These are phyloP conservation scores for Drosophila helvetica DNA, from an alignment of 2,888 invertebrate genomes.

Conservation along the genomic window DNA sequence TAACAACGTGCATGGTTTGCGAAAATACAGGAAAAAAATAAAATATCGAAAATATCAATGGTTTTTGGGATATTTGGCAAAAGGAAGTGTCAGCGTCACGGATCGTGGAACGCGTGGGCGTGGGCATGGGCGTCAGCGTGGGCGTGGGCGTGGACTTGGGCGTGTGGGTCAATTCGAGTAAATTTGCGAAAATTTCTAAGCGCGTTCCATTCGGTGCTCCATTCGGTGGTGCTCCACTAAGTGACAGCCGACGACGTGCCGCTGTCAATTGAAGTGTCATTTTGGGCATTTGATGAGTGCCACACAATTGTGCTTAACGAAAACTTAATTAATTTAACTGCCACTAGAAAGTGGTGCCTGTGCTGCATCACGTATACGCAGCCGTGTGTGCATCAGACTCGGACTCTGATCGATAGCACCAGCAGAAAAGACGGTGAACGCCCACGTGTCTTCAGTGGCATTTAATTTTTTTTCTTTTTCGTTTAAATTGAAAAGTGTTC, in stretches of 20 bases:
- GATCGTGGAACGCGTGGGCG: background rate
- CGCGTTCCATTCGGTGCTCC: constrained; percentile 15
- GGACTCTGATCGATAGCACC: constrained; percentile 23
- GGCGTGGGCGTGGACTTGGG: constrained; percentile 6
- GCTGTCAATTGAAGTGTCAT: constrained; percentile 54
- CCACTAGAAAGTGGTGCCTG: constrained; percentile 60
- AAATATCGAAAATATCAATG: constrained; percentile 13
- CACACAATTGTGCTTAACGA: constrained; percentile 30
- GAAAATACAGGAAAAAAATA: no score
- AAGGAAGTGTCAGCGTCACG: constrained; percentile 41
- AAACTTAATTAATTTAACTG: constrained; percentile 65
- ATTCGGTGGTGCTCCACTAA: constrained; percentile 56
- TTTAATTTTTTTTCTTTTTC: constrained; percentile 27
- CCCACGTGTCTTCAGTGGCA: constrained; percentile 57
- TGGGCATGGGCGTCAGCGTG: background rate
- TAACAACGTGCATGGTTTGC: constrained; percentile 59
- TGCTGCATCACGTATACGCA: constrained; percentile 70
- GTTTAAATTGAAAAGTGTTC: constrained; percentile 65
- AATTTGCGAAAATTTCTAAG: constrained; percentile 51
- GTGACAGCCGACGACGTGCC: constrained; percentile 62
- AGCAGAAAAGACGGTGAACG: constrained; percentile 37
- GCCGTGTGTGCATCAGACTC: constrained; percentile 23
- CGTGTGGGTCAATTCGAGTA: constrained; percentile 11
- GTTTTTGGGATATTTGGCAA: background rate
- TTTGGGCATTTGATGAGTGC: constrained; percentile 48